Evolutionary conservation across 2,113 vertebrate species (phyloP).

Genomic region (Nothocercus julius): DNA sequence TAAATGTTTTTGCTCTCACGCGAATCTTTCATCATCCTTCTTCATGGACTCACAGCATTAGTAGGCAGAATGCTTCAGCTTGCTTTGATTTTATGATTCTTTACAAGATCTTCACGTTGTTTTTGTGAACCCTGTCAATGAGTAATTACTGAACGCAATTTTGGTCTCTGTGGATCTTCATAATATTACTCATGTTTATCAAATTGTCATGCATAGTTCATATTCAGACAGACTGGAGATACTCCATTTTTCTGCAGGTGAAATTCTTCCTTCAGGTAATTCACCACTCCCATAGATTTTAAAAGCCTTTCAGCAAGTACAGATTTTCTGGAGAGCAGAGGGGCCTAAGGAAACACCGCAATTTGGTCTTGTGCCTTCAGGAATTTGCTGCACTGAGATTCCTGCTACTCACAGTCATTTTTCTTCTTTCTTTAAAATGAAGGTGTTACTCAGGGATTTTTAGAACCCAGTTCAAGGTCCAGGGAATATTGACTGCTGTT

Average conservation of each 20-base stretch:
- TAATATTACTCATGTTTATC: neutral
- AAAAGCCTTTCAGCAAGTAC: neutral
- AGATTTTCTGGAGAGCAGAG: neutral
- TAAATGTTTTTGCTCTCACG: neutral
- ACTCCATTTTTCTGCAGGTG: neutral
- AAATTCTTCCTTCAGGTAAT: neutral
- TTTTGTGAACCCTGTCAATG: neutral
- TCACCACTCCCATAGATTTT: neutral
- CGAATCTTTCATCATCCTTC: neutral
- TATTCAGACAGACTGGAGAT: neutral
- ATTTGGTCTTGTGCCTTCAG: neutral
- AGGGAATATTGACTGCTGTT: neutral
- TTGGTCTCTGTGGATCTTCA: neutral
- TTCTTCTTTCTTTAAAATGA: neutral
- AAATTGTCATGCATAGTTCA: neutral
- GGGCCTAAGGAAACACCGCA: neutral
- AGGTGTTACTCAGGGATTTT: neutral
- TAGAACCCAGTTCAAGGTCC: neutral
- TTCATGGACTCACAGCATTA: neutral
- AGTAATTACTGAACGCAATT: neutral
- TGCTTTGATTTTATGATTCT: neutral
- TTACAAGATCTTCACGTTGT: neutral
- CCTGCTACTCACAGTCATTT: neutral
- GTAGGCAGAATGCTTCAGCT: neutral
- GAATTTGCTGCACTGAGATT: neutral